Base-by-base conservation (phyloP, 2,888 invertebrate species). In the Calliphora vomitoria region DNA sequence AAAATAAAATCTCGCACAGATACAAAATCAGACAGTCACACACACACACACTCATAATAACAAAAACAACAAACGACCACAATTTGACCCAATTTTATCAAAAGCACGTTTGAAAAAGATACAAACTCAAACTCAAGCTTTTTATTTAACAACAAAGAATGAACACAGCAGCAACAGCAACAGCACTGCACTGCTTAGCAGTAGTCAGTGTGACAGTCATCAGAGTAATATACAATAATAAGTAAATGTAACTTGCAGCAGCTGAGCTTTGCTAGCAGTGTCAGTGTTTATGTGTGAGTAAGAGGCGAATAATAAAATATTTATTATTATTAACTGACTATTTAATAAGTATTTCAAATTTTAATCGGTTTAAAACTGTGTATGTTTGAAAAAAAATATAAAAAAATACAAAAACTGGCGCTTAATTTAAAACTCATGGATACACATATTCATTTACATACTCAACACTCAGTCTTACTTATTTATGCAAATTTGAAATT, bases 11-110 rank as follows among this genome's bases (percentile, higher is more conserved):
- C 38, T 38, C 15, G 38, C 20, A 38, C 72, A 75, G 3, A 15
- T 13, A 35, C 41, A 25, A 41, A 68, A 13, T 6, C 20, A 60
- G 8, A 58, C 13, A 53, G 8, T 69, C 8, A 25, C 38, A 53
- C 13, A 74, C 44, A 58, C 50, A 66, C 11, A 71, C 18, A 11
- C 69, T 55, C 10, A 55, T n/a, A 15, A 81, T 15, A 64, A 83
- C 13, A 76, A 55, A 53, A 25, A 58, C 64, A 78, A 50, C 62
- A 64, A 76, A 53, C 69, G 18, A 81, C 55, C 74, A 85, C 79
- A 88, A 50, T 85, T 85, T 88, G 88, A 86, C 88, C 88, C 62
- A 86, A 86, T 88, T 88, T 75, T 58, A 44, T 76, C 25, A 80
- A 82, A 83, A 87, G 76, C 87, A 84, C 87, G 87, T 87, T 84